Evolutionary conservation across 2,888 invertebrate genomes (phyloP), one percentile per base, ranked within the genome.

Genomic region (Globia sparganii): DNA sequence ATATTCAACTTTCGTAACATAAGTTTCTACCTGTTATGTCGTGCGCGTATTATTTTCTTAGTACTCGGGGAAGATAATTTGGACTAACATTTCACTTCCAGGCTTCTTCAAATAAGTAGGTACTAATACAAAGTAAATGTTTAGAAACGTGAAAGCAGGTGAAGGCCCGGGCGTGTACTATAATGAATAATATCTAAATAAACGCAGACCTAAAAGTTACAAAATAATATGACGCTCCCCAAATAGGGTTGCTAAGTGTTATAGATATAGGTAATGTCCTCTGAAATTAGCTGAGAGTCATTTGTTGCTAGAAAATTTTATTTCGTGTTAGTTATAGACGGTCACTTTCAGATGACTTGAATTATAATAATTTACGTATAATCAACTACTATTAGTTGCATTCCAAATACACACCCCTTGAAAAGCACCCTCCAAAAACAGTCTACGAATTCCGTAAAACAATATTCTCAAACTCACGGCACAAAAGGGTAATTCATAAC

Each of bases 401-500:
- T 78, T 53, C 13, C 6, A n/a, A 37, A 46, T 72, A 46, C 28
- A 28, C 58, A 53, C 18, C 34, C 43, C 43, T 74, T 74, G 21
- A 31, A 59, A 53, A 74, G 28, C 4, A 25, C 53, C 18, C 34
- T 34, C 28, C 59, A 59, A 43, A 53, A 65, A 56, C 78, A 46
- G 56, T 21, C 61, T n/a, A 68, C 34, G 46, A 62, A 81, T 68
- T 59, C 62, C 15, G 59, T 65, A 34, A 59, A 77, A 78, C 43
- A 82, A 82, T 85, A 86, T 86, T 85, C 87, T 91, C 88, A 90
- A 92, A 92, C 93, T 93, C 91, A 86, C 76, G 83, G 83, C 85
- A 85, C 87, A 87, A 87, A 87, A 81, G 86, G 81, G 87, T 90
- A 90, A 91, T 91, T 91, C 90, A 91, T 91, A 90, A 89, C 87